Evolutionary conservation across 2,888 invertebrate species (phyloP).

Genomic region (Esperia sulphurella): DNA sequence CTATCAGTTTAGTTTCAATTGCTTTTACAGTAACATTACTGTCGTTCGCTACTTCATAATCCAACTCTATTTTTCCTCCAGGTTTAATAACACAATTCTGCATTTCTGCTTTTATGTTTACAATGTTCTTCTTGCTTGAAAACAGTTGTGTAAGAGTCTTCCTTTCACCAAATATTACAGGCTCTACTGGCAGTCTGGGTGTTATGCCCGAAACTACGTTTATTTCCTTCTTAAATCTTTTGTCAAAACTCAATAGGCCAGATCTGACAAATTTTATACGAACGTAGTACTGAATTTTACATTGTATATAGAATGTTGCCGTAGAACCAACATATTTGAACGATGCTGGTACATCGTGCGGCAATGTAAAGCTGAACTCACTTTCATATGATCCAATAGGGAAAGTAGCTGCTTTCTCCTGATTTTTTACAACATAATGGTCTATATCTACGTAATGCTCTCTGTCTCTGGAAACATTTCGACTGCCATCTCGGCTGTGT

Average conservation of each 20-base stretch:
- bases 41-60: slow-evolving; percentile 33
- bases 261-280: slow-evolving; percentile 35
- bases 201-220: slow-evolving; percentile 28
- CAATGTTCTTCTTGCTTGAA: slow-evolving; percentile 23
- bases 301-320: slow-evolving; percentile 15
- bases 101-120: slow-evolving; percentile 31
- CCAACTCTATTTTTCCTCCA: slow-evolving; percentile 26
- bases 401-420: slow-evolving; percentile 9
- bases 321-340: slow-evolving; percentile 16
- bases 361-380: slow-evolving; percentile 31
- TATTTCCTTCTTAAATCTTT: slow-evolving; percentile 32
- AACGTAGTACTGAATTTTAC: slow-evolving; percentile 33
- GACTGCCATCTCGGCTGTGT: neutral
- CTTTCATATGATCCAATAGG: slow-evolving; percentile 26
- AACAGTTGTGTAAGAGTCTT: slow-evolving; percentile 32
- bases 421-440: neutral
- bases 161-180: slow-evolving; percentile 26
- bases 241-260: slow-evolving; percentile 27
- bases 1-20: slow-evolving; percentile 27
- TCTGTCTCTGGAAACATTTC: neutral
- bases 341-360: slow-evolving; percentile 28
- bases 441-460: slow-evolving; percentile 27
- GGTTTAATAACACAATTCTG: slow-evolving; percentile 24
- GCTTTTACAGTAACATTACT: slow-evolving; percentile 26
- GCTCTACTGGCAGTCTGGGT: slow-evolving; percentile 24